phyloP scores from a whole-genome alignment of 2,888 invertebrate species.

The Brenthis daphne region DNA sequence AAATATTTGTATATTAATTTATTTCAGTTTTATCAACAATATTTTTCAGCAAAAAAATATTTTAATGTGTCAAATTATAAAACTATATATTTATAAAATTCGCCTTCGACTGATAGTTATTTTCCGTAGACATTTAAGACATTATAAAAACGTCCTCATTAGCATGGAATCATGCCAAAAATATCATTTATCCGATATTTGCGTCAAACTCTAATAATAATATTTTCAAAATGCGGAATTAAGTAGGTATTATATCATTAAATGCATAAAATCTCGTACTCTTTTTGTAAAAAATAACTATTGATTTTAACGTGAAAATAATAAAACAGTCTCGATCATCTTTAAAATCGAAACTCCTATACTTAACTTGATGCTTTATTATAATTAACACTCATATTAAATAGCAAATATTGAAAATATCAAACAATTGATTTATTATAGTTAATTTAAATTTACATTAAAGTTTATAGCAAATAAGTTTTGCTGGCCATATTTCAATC shows the following conservation, averaged over 20 bases:
- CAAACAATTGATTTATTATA: too few relatives aligned
- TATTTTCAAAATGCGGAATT: conserved; percentile 36
- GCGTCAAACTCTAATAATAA: conserved; percentile 50
- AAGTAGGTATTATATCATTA: conserved; percentile 2
- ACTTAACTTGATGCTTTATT: too few relatives aligned
- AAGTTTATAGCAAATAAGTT: conserved; percentile 15
- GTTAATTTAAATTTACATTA: background rate
- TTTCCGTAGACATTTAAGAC: conserved; percentile 35
- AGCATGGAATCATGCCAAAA: conserved; percentile 42
- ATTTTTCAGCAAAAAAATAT: background rate
- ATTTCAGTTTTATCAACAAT: background rate
- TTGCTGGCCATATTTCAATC: conserved; percentile 34
- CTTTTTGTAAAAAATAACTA: background rate
- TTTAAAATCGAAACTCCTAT: too few relatives aligned
- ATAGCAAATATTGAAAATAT: too few relatives aligned
- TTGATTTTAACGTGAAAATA: background rate
- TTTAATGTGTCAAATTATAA: background rate
- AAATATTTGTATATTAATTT: background rate
- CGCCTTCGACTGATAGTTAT: conserved; percentile 11
- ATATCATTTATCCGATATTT: conserved; percentile 44
- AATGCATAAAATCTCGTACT: conserved; percentile 4
- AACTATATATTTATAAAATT: conserved; percentile 4
- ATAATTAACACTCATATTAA: too few relatives aligned
- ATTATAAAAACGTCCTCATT: conserved; percentile 44
- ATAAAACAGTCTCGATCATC: too few relatives aligned